Evolutionary conservation across 92 coral and sea anemone species (phyloP).

Genomic region (Umimayanthus kanabou): DNA sequence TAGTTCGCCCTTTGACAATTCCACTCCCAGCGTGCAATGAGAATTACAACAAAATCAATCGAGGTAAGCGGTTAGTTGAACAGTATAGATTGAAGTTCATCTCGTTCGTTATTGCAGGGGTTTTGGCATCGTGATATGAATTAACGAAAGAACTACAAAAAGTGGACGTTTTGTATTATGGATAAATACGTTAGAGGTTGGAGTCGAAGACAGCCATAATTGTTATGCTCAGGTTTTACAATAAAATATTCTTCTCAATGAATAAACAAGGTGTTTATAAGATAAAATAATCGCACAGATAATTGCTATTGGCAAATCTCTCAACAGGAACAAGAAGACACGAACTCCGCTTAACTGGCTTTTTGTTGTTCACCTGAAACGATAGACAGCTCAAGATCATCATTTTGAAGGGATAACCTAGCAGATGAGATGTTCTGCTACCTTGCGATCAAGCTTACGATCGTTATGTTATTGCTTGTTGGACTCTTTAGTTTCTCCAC

Average conservation of each 20-base stretch:
- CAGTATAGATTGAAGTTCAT: no score
- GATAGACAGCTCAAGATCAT: not conserved
- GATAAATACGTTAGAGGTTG: no score
- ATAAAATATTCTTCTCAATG: no score
- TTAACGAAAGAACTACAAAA: no score
- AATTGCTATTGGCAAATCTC: not conserved
- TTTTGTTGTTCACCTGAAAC: not conserved
- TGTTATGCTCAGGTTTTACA: not conserved
- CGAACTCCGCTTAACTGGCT: not conserved
- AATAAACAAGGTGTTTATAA: not conserved
- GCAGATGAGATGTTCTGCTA: slow-evolving; percentile 8
- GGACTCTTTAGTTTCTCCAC: slow-evolving; percentile 8
- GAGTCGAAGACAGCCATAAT: not conserved
- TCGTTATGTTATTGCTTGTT: not conserved
- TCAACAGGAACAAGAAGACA: slow-evolving; percentile 12
- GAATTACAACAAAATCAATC: not conserved
- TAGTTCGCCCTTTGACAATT: not conserved
- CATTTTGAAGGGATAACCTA: not conserved
- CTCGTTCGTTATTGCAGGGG: not conserved
- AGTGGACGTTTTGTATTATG: no score
- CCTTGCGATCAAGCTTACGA: not conserved
- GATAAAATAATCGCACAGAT: not conserved
- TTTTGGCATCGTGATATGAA: not conserved
- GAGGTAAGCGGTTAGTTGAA: not conserved
- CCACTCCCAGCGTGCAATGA: not conserved